phyloP scores from a whole-genome alignment of 2,113 vertebrate species.

The Gambusia affinis region DNA sequence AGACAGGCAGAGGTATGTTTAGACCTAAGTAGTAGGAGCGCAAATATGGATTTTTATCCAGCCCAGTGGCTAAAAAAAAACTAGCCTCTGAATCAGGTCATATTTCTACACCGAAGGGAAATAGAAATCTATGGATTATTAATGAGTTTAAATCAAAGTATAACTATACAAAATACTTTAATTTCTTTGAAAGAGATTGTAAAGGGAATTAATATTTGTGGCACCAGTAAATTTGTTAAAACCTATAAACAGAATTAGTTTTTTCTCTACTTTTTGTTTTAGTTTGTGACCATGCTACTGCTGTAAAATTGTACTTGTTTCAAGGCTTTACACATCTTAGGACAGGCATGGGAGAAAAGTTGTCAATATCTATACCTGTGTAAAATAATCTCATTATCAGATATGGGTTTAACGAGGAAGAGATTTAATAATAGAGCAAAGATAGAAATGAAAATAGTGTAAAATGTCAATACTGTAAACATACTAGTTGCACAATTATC shows the following conservation, averaged over 20 bases:
- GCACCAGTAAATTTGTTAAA: neutral
- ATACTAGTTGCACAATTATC: neutral
- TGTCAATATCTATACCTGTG: neutral
- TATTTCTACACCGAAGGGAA: neutral
- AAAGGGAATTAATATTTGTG: neutral
- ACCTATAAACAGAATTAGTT: neutral
- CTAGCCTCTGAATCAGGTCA: neutral
- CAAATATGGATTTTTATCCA: too few relatives aligned
- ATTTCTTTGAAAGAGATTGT: neutral
- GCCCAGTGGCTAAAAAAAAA: neutral
- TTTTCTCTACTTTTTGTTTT: too few relatives aligned
- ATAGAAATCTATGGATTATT: neutral
- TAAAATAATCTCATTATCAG: neutral
- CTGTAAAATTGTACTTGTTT: neutral
- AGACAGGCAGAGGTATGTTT: neutral
- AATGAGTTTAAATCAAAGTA: too few relatives aligned
- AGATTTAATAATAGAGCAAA: neutral
- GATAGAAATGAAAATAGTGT: neutral
- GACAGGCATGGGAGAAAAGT: neutral
- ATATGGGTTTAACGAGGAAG: too few relatives aligned
- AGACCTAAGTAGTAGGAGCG: neutral
- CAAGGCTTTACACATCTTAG: neutral
- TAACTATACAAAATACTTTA: neutral
- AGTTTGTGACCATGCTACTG: neutral
- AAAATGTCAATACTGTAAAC: neutral